These are phyloP conservation scores for Paramormyrops kingsleyae DNA, from an alignment of 2,113 vertebrate genomes.

Conservation along the genomic window DNA sequence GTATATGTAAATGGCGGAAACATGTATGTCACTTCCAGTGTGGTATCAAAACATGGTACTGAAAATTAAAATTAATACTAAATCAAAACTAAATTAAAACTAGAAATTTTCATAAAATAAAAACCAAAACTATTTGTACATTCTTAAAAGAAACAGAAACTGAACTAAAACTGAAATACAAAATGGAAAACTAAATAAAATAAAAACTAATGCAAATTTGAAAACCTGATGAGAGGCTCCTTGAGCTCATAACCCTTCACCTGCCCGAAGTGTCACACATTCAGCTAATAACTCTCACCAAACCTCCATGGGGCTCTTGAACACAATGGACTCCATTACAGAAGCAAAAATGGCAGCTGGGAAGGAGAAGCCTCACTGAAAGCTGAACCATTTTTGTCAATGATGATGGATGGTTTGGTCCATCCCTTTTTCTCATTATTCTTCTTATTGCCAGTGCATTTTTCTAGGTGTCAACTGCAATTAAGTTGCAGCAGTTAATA, in stretches of 20 bases:
- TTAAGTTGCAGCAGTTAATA: not conserved
- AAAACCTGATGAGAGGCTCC: not conserved
- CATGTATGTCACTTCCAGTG: too few species aligned
- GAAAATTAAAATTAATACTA: too few species aligned
- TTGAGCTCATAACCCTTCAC: not conserved
- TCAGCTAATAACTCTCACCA: not conserved
- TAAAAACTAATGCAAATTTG: not conserved
- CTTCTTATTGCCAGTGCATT: not conserved
- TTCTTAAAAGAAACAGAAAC: too few species aligned
- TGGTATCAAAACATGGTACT: too few species aligned
- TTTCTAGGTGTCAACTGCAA: not conserved
- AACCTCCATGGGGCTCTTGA: not conserved
- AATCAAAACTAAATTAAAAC: too few species aligned
- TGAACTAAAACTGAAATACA: too few species aligned
- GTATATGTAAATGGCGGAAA: too few species aligned
- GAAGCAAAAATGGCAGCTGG: not conserved
- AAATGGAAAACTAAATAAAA: not conserved
- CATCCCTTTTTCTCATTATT: not conserved
- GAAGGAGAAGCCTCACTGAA: not conserved
- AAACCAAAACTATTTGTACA: too few species aligned
- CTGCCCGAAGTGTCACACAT: not conserved
- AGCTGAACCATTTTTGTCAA: not conserved
- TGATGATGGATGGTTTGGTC: not conserved
- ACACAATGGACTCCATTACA: not conserved
- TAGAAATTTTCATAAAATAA: too few species aligned